Evolutionary conservation across 2,113 vertebrate genomes (phyloP), one percentile per base, ranked within the genome.

Genomic region (Micromys minutus): DNA sequence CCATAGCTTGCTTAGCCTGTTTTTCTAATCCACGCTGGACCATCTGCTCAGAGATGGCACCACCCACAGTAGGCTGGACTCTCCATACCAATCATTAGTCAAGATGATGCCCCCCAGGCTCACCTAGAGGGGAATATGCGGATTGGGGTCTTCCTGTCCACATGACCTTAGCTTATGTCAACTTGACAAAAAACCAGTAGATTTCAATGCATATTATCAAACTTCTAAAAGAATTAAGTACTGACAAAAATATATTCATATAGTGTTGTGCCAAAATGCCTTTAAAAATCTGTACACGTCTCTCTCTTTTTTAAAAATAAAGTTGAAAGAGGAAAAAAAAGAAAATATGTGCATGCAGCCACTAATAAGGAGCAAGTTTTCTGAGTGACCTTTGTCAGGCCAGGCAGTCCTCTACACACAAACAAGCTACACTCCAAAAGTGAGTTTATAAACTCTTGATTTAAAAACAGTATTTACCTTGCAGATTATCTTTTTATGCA

Each of bases 371-470:
- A 13, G 67, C 63, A 76, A 76, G 55, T 29, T 61, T 76, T 21
- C 0, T 29, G 71, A 57, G 26, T 31, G 29, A 13, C 26, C 29
- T 21, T 84, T 75, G 31, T 47, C 36, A 22, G 65, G 16, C 15
- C 65, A 86, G 81, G 36, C 42, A 63, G 17, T 24, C 39, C 24
- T 61, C 55, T 65, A 45, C 42, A 86, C 93, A 77, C 45, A 76
- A 19, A 89, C 34, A 67, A 0, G 1, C 31, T 59, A 39, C 39
- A 16, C 95, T 93, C 45, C 45, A 86, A 89, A 86, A 81, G 59
- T 77, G 86, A 89, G 59, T 86, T 94, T 87, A 65, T 67, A 95
- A 91, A 59, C 39, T 31, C 13, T 81, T 95, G 74, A 47, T 93
- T 95, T 94, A 26, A 61, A 89, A 74, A 42, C 57, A 61, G 42